These are phyloP conservation scores for Odontesthes bonariensis DNA, from an alignment of 2,113 vertebrate genomes.

Conservation along the genomic window DNA sequence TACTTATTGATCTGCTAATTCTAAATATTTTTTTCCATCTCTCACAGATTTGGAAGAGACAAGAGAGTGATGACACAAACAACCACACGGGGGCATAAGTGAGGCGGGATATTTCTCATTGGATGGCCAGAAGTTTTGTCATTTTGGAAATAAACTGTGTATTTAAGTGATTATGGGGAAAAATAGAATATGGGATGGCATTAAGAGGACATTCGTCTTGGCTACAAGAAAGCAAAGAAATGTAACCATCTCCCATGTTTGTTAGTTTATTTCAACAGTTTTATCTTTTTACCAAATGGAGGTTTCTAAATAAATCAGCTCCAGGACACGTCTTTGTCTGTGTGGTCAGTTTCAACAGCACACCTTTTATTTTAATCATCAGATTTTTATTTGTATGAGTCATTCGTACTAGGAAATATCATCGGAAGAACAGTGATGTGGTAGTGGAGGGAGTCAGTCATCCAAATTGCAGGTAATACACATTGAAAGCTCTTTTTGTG, in stretches of 20 bases:
- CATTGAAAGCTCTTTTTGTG: not conserved
- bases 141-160: slow-evolving; percentile 8
- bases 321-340: slow-evolving; percentile 15
- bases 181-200: not conserved
- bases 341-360: not conserved
- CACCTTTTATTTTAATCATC: not conserved
- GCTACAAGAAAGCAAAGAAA: slow-evolving; percentile 19
- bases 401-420: not conserved
- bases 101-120: not conserved
- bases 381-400: slow-evolving; percentile 6
- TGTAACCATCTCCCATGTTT: slow-evolving; percentile 37
- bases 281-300: slow-evolving; percentile 57
- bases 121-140: not conserved
- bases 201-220: not conserved
- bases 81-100: slow-evolving; percentile 88
- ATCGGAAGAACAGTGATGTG: not conserved
- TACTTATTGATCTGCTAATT: not conserved
- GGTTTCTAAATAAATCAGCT: slow-evolving; percentile 75
- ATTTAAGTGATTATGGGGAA: slow-evolving; percentile 20
- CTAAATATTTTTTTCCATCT: not conserved
- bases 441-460: not conserved
- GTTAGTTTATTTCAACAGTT: slow-evolving; percentile 8
- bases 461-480: slow-evolving; percentile 26
- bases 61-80: slow-evolving; percentile 82
- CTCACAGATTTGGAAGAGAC: slow-evolving; percentile 95